Conservation (phyloP, 2,888 invertebrate genomes). For the Strigamia transsilvanica region DNA sequence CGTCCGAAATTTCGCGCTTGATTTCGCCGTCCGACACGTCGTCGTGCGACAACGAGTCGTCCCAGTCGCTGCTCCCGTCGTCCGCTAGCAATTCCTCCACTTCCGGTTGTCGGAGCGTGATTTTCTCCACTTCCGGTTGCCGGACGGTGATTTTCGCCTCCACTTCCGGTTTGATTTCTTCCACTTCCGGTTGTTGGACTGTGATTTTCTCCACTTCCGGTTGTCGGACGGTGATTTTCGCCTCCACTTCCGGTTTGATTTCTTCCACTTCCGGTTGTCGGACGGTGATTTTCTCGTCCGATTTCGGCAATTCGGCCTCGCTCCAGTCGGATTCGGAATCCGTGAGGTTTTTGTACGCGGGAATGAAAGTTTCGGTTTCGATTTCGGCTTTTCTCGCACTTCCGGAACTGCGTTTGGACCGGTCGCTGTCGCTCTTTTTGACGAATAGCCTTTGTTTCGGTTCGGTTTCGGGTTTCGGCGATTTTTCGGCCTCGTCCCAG, state of each 20-base stretch:
- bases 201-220: not conserved
- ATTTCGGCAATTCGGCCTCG: too few relatives aligned
- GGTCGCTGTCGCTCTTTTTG: not conserved
- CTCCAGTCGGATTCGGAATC: constrained; percentile 24
- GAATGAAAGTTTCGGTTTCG: not conserved
- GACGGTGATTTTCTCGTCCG: too few relatives aligned
- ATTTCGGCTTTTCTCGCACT: not conserved
- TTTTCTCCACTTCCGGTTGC: not conserved
- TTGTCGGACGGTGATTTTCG: not conserved
- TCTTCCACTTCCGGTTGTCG: not conserved
- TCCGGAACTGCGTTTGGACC: not conserved
- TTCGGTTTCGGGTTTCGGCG: not conserved
- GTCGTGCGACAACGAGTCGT: not conserved
- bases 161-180: too few relatives aligned
- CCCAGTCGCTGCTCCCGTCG: constrained; percentile 13
- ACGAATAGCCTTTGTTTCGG: not conserved
- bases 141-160: too few relatives aligned
- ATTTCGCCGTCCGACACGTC: not conserved
- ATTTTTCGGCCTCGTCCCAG: too few relatives aligned
- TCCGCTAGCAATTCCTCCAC: not conserved
- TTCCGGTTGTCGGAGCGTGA: not conserved
- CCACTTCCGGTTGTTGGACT: not conserved
- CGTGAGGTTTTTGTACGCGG: not conserved
- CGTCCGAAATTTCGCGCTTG: too few relatives aligned
- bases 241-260: not conserved